phyloP scores from a whole-genome alignment of 2,797 vertebrate genomes.

The Typhlichthys eigenmanni region DNA sequence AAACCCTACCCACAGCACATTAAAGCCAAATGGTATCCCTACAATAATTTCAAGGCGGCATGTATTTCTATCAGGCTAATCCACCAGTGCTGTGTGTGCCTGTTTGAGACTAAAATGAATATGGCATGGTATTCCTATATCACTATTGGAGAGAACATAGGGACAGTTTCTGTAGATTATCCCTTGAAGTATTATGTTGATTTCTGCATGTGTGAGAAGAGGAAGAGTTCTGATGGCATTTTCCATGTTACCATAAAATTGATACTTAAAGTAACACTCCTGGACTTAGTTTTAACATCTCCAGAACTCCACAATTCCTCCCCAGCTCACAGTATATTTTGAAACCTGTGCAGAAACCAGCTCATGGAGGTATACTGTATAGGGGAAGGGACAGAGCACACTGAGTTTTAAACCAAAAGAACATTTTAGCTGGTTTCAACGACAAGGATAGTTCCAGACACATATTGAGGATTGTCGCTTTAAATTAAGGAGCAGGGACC shows the following conservation, averaged over 20 bases:
- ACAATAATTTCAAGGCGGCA: neutral
- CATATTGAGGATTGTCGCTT: no score
- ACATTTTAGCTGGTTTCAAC: no score
- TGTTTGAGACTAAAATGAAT: slow-evolving; percentile 12
- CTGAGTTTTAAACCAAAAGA: no score
- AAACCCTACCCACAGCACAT: neutral
- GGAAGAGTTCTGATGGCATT: slow-evolving; percentile 28
- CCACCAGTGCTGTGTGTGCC: neutral
- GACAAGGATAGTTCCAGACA: no score
- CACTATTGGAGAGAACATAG: slow-evolving; percentile 6
- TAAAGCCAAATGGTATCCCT: neutral
- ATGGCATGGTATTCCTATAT: neutral
- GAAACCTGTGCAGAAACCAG: no score
- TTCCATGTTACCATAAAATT: slow-evolving; percentile 16
- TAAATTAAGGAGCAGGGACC: neutral
- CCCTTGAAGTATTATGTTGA: slow-evolving; percentile 9
- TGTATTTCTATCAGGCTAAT: neutral
- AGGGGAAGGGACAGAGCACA: no score
- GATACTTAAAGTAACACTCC: slow-evolving; percentile 23
- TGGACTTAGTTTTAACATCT: no score
- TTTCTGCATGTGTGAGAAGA: slow-evolving; percentile 36
- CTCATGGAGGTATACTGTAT: no score
- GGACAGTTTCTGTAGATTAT: slow-evolving; percentile 22
- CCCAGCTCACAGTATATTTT: no score
- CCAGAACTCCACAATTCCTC: no score